A percentile compares a stretch with the other conserved stretches of the same genome.
These are phyloP conservation scores for Halictus rubicundus DNA, from an alignment of 1,140 invertebrate genomes.

Conservation along the genomic window DNA sequence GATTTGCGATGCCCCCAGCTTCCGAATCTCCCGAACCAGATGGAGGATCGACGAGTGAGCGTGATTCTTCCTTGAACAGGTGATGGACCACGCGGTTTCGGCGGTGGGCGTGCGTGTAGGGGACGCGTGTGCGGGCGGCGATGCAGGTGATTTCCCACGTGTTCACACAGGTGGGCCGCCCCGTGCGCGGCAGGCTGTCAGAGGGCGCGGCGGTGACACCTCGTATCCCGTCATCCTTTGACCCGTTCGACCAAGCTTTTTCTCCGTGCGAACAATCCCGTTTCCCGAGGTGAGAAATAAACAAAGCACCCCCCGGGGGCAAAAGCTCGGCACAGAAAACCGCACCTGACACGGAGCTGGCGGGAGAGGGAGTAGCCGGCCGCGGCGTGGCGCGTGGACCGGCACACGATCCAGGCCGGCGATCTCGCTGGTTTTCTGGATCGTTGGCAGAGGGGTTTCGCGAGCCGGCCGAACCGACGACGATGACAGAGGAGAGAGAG, in stretches of 20 bases:
- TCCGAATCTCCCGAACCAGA: not conserved
- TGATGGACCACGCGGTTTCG: not conserved
- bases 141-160: constrained; percentile 57
- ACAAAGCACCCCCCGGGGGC: too few species aligned
- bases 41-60: not conserved
- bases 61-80: not conserved
- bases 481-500: not conserved
- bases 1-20: too few species aligned
- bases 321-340: not conserved
- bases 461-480: not conserved
- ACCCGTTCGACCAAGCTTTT: not conserved
- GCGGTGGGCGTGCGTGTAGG: not conserved
- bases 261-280: too few species aligned
- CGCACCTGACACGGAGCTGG: too few species aligned
- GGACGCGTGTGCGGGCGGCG: not conserved
- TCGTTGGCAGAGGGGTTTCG: not conserved
- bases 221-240: constrained; percentile 43
- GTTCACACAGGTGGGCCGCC: constrained; percentile 56
- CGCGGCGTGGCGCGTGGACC: constrained; percentile 14
- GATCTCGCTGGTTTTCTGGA: constrained; percentile 14
- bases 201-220: constrained; percentile 51
- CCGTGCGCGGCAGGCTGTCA: constrained; percentile 56
- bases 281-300: too few species aligned
- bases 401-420: not conserved
- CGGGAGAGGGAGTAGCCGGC: not conserved